Evolutionary conservation across 2,888 invertebrate genomes (phyloP), one percentile per base, ranked within the genome.

Genomic region (Brachylomia viminalis): DNA sequence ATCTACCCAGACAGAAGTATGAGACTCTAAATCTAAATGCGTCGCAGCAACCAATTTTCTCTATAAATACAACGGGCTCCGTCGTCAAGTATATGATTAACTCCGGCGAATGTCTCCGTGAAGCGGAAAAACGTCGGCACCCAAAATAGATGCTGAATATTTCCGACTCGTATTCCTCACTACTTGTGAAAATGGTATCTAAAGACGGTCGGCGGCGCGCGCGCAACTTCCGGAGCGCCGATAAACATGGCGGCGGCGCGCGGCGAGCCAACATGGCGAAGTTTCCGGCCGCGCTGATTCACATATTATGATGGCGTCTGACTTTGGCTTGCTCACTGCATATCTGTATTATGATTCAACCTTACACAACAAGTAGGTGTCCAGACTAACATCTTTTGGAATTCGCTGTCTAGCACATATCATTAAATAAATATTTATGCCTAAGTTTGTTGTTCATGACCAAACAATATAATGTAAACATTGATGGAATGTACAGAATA

Each of bases 241-340:
- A 95, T 96, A 96, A 96, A 96, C 95, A 96, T 96, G 96, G 93
- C 93, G 92, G 93, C 94, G 92, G 91, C n/a, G n/a, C n/a, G n/a
- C 38, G 38, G 38, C 92, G 93, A 94, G 94, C 95, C 95, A 96
- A 96, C 95, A 96, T 96, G 96, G 95, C 96, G 95, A 90, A 91
- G 95, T 93, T 95, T 96, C 96, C 96, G 96, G 95, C 92, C 93
- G 93, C 90, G 95, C 94, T 96, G 96, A 96, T 94, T 96, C 96
- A 96, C 95, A 93, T n/a, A n/a, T 33, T 92, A 90, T 92, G 92
- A 93, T 93, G 92, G 91, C 92, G 91, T 91, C 92, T 92, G 92
- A 91, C 92, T 92, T 92, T 94, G 94, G 93, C 92, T 95, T 94
- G 95, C 95, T 95, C 95, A 93, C 91, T 95, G 95, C 96, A 96